Evolutionary conservation across 2,113 vertebrate species (phyloP), one percentile per base, ranked within the genome.

Genomic region (Spermophilus dauricus): DNA sequence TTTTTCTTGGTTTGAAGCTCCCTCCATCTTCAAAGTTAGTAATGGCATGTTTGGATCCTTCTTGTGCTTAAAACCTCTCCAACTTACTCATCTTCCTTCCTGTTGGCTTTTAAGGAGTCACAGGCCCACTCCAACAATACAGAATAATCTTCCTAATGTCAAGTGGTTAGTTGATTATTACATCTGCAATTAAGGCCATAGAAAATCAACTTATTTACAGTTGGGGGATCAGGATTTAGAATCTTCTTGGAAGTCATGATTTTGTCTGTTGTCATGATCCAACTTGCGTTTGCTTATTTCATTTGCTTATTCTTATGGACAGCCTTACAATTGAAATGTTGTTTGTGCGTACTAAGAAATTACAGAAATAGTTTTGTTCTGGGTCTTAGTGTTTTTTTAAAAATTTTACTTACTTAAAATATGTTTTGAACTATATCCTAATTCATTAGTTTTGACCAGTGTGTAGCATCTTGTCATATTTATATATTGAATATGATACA

Each of bases 271-370:
- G n/a, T 67, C 45, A 58, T 37, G 26, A 53, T 10, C 1, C 9
- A 77, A 37, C 18, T 92, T 96, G 53, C 18, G 45, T 81, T 86
- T 80, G 28, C 30, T 89, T 67, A 61, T 94, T 96, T 73, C 8
- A 75, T 70, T 83, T 93, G 32, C 63, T 93, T 92, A 58, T 87
- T 95, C 69, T 45, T 1, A 48, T n/a, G 26, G 89, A 87, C 26
- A 88, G 28, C 16, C 24, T 96, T 88, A 11, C 53, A 94, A 78
- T 12, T 0, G 32, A 30, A 72, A 1, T 24, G 34, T 58, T 37
- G 13, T 48, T 80, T 63, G 39, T 5, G 1, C 56, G 16, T 48
- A 67, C 28, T 58, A 56, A 85, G 73, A 67, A 65, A 32, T 96
- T 34, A 94, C 9, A 51, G 10, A 78, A 67, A 82, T 18, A 30